A percentile compares a stretch with the other conserved stretches of the same genome.
phyloP scores from a whole-genome alignment of 2,113 vertebrate genomes.

The Hystrix brachyura region DNA sequence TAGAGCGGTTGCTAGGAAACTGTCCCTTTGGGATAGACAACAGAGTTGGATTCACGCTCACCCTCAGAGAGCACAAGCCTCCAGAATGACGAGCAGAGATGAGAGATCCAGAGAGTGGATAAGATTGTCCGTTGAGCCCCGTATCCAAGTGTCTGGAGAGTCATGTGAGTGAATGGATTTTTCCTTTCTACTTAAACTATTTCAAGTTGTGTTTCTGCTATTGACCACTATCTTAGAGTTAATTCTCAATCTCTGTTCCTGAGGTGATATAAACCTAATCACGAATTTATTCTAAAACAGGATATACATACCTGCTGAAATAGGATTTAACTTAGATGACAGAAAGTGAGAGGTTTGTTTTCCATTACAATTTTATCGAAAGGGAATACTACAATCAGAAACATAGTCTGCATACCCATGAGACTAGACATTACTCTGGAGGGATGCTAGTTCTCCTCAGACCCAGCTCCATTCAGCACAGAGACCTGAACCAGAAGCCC shows the following conservation, averaged over 20 bases:
- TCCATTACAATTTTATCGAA: constrained; percentile 8
- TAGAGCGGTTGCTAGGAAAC: neutral
- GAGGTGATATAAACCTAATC: neutral
- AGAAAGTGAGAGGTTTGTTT: neutral
- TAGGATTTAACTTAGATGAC: constrained; percentile 17
- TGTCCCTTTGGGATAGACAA: neutral
- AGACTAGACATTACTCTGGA: neutral
- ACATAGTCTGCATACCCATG: neutral
- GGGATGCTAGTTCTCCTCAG: neutral
- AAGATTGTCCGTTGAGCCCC: neutral
- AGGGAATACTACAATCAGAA: neutral
- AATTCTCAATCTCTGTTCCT: neutral
- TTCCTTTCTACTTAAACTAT: neutral
- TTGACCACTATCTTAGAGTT: neutral
- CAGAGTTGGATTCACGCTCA: neutral
- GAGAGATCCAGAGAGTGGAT: neutral
- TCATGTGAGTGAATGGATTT: neutral
- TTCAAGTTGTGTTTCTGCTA: neutral
- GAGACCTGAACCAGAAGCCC: neutral
- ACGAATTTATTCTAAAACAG: constrained; percentile 41
- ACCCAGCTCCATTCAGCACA: neutral
- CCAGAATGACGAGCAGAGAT: neutral
- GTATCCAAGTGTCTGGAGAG: neutral
- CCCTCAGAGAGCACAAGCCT: neutral
- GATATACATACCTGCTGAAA: neutral